phyloP scores from a whole-genome alignment of 1,140 invertebrate genomes.

The Conopomorpha cramerella region DNA sequence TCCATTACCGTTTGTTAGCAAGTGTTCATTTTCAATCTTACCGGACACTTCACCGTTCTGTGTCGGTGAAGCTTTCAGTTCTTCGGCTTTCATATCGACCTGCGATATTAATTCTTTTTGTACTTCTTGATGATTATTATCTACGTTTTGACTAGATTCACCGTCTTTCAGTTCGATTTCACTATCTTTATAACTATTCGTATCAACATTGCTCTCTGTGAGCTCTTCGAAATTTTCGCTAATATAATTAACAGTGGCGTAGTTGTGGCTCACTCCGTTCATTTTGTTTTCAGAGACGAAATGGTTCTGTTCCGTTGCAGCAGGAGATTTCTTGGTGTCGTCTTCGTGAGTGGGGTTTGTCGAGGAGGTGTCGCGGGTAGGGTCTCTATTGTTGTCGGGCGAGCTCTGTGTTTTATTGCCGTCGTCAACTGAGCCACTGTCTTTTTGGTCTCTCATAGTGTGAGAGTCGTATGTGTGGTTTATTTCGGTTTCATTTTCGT shows the following conservation, averaged over 20 bases:
- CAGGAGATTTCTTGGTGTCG: background rate
- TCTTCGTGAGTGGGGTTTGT: background rate
- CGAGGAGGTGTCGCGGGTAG: background rate
- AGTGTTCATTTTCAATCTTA: constrained; percentile 16
- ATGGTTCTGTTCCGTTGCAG: background rate
- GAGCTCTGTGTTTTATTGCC: no score
- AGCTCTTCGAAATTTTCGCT: constrained; percentile 45
- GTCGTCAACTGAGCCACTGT: no score
- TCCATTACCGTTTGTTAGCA: no score
- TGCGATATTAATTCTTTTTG: no score
- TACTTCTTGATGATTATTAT: background rate
- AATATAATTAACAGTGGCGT: constrained; percentile 40
- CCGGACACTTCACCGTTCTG: constrained; percentile 4
- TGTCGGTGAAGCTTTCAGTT: no score
- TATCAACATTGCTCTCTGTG: constrained; percentile 39
- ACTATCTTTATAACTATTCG: constrained; percentile 3
- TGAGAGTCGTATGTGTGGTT: constrained; percentile 25
- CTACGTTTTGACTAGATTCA: no score
- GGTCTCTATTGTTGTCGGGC: no score
- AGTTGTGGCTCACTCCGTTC: constrained; percentile 34
- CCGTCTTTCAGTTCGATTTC: background rate
- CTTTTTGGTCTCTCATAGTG: constrained; percentile 3
- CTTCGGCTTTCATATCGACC: no score
- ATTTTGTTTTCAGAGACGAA: background rate
- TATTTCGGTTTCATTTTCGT: constrained; percentile 4